Evolutionary conservation across 2,113 vertebrate species (phyloP).

Genomic region (Rhadina sibilatrix): DNA sequence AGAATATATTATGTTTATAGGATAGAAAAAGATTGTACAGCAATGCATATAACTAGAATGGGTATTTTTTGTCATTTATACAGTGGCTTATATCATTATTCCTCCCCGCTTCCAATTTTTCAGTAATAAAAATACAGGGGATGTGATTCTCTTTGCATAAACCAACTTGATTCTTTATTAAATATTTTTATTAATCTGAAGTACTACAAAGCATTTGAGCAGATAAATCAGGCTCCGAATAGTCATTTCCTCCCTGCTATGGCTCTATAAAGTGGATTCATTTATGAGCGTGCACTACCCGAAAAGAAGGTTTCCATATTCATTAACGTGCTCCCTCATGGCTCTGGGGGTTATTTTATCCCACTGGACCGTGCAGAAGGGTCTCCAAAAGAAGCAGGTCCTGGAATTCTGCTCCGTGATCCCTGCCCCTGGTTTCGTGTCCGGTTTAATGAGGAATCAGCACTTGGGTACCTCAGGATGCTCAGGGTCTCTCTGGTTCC

Average conservation of each 20-base stretch:
- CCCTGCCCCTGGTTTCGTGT: background rate
- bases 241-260: slow-evolving; percentile 25
- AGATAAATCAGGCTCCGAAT: slow-evolving; percentile 51
- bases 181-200: slow-evolving; percentile 76
- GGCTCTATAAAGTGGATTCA: slow-evolving; percentile 50
- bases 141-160: slow-evolving; percentile 73
- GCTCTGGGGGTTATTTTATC: background rate
- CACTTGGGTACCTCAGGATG: accelerated
- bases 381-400: background rate
- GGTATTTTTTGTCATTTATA: slow-evolving; percentile 70
- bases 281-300: background rate
- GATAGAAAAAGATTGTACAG: slow-evolving; percentile 31
- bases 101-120: slow-evolving; percentile 66
- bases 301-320: slow-evolving; percentile 1
- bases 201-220: slow-evolving; percentile 44
- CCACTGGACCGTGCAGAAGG: accelerated
- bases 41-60: slow-evolving; percentile 36
- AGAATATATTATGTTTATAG: slow-evolving; percentile 72
- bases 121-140: slow-evolving; percentile 72
- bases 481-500: accelerated
- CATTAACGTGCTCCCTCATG: background rate
- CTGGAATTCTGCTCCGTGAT: accelerated
- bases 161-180: slow-evolving; percentile 74
- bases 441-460: background rate
- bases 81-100: slow-evolving; percentile 65